A percentile compares a stretch with the other conserved stretches of the same genome.
Conservation (phyloP, 1,140 invertebrate genomes). For the Delia radicum region DNA sequence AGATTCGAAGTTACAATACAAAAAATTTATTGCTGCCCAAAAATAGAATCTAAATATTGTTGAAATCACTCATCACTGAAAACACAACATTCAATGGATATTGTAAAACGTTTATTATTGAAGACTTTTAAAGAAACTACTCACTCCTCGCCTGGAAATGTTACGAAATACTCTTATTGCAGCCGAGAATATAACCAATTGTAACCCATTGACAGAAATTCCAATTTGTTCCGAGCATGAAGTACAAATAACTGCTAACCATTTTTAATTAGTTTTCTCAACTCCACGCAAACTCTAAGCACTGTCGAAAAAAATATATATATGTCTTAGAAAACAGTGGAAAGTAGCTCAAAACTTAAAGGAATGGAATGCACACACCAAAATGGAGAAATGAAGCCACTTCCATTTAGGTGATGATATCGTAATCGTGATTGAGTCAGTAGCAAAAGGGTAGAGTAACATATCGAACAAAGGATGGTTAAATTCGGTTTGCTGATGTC, state of each 20-base stretch:
- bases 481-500: no score
- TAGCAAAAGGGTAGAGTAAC: no score
- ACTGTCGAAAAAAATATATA: slow-evolving; percentile 12
- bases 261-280: slow-evolving; percentile 35
- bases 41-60: no score
- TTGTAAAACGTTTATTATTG: no score
- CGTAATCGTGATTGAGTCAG: slow-evolving; percentile 25
- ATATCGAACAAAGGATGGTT: no score
- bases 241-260: slow-evolving; percentile 42
- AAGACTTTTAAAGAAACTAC: no score
- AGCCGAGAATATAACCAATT: slow-evolving; percentile 41
- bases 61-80: no score
- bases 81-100: no score
- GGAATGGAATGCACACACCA: slow-evolving; percentile 30
- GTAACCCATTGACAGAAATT: slow-evolving; percentile 43
- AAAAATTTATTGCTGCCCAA: no score
- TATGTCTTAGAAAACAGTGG: slow-evolving; percentile 32
- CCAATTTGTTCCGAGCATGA: slow-evolving; percentile 33
- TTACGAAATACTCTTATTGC: no score
- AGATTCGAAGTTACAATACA: no score
- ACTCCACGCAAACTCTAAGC: slow-evolving; percentile 25
- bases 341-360: slow-evolving; percentile 33
- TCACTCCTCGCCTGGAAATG: no score
- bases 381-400: slow-evolving; percentile 37
- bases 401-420: slow-evolving; percentile 39